Percentiles rank a stretch among this genome's conserved stretches.
phyloP scores from a whole-genome alignment of 1,140 invertebrate species.

The Sminthurides bifidus region DNA sequence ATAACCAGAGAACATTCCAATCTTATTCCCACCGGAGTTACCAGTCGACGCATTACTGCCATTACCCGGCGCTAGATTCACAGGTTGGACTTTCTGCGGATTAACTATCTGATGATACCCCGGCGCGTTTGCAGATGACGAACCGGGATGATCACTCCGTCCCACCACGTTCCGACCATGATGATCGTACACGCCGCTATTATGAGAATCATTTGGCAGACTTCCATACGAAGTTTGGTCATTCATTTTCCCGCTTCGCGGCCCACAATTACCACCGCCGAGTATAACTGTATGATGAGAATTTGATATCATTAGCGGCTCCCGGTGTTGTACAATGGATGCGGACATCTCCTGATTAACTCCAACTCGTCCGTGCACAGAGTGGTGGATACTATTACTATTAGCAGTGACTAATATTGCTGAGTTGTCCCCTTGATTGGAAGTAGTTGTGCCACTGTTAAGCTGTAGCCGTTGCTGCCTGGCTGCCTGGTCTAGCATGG shows the following conservation, averaged over 20 bases:
- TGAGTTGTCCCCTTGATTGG: background rate
- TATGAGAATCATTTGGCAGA: background rate
- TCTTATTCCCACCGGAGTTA: background rate
- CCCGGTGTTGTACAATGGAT: too few relatives aligned
- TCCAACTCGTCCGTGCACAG: too few relatives aligned
- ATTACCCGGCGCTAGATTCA: too few relatives aligned
- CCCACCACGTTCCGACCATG: too few relatives aligned
- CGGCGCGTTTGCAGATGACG: too few relatives aligned
- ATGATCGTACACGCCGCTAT: too few relatives aligned
- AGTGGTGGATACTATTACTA: slow-evolving; percentile 1
- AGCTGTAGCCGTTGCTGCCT: background rate
- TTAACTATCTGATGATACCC: too few relatives aligned
- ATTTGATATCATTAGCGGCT: background rate
- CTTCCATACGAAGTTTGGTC: background rate
- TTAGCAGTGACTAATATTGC: background rate
- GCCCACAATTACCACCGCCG: background rate
- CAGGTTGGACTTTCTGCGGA: too few relatives aligned
- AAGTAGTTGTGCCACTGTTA: background rate
- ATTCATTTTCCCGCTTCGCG: background rate
- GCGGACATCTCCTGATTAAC: too few relatives aligned
- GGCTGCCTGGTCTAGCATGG: background rate
- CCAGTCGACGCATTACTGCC: background rate
- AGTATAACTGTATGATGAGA: background rate
- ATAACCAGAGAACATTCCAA: background rate
- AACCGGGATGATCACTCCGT: too few relatives aligned